phyloP scores from a whole-genome alignment of 1,140 invertebrate genomes.

The Drosophila miranda region DNA sequence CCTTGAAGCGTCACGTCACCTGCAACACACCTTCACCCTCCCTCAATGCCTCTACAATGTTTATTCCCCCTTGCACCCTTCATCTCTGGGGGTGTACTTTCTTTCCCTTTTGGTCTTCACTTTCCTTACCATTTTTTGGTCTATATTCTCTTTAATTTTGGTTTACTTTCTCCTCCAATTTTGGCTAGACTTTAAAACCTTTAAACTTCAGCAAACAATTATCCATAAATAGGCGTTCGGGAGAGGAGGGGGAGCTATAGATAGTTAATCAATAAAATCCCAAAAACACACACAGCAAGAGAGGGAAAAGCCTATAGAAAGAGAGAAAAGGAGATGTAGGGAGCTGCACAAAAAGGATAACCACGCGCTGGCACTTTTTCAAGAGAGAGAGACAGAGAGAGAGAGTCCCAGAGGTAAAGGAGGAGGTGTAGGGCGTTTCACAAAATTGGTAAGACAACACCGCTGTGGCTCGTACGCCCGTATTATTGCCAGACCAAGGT shows the following conservation, averaged over 20 bases:
- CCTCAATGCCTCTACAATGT: no score
- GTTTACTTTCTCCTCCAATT: background rate
- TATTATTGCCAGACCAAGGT: no score
- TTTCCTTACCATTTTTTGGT: no score
- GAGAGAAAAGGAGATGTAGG: background rate
- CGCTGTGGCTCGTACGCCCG: no score
- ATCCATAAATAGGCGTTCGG: constrained; percentile 10
- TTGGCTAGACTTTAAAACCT: constrained; percentile 7
- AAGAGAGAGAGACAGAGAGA: background rate
- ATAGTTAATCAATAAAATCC: constrained; percentile 69
- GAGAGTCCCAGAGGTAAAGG: background rate
- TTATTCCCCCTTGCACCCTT: no score
- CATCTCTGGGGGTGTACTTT: no score
- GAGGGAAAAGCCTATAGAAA: constrained; percentile 5
- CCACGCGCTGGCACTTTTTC: constrained; percentile 60
- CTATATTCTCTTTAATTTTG: background rate
- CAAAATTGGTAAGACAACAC: constrained; percentile 8
- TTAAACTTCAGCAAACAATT: constrained; percentile 44
- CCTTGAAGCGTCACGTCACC: constrained; percentile 35
- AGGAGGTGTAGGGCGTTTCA: background rate
- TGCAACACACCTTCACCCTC: background rate
- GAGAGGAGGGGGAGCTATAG: background rate
- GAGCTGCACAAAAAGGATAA: constrained; percentile 27
- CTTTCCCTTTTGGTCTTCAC: no score
- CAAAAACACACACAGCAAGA: constrained; percentile 11